Evolutionary conservation across 2,797 vertebrate species (phyloP), one percentile per base, ranked within the genome.

Genomic region (Propithecus deckenii): DNA sequence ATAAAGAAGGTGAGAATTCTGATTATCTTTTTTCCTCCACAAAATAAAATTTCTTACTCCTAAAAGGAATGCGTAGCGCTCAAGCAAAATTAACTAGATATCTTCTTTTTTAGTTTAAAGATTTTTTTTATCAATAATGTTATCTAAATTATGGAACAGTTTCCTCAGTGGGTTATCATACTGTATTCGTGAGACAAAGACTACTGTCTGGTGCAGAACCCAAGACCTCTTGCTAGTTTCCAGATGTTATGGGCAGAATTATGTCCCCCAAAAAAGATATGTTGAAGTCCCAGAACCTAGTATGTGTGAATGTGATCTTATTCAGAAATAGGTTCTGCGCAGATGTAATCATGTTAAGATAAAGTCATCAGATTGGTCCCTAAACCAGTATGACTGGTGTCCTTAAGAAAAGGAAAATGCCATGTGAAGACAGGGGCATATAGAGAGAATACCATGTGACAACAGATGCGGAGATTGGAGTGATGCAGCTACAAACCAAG

Each of bases 81-180:
- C 30, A 95, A 52, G 22, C 20, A 91, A 94, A 95, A 80, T 86
- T 93, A 96, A 95, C 22, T 55, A 79, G 32, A 48, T 61, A 65
- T 87, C 86, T 94, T 86, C 17, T 48, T 91, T 91, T 69, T 86
- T 28, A 76, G 43, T 67, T 93, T 78, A 84, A 84, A 65, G 48
- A 50, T 30, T 78, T 50, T 20, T 69, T 79, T 50, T n/a, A 67
- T 63, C 55, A 91, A 75, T n/a, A 57, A 90, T 72, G 12, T 48
- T 79, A 65, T 87, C 57, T 79, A 61, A 87, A 79, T 92, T 69
- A 87, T 89, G 87, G 25, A 67, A 83, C 7, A 14, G 1, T 75
- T 63, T 89, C 20, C 59, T 71, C 65, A 46, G 20, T 30, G 14
- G n/a, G 12, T 63, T 83, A 61, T 17, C 23, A 63, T 57, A 59